These are phyloP conservation scores for Chalcosyrphus nemorum DNA, from an alignment of 2,888 invertebrate genomes.

Conservation along the genomic window DNA sequence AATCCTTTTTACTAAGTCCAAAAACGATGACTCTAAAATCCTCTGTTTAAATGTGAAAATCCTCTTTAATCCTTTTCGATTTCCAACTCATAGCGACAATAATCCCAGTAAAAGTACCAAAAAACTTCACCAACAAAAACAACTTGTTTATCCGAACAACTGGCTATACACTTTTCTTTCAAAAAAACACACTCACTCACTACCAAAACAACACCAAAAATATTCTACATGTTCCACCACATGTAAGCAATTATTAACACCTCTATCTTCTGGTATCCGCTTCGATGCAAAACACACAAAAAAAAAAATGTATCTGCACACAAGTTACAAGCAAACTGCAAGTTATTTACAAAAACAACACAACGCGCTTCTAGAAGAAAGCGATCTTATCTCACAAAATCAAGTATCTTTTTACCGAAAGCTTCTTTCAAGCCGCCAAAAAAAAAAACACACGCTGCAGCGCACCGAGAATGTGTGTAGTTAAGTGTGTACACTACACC, in stretches of 20 bases:
- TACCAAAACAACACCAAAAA: not conserved
- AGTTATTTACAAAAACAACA: slow-evolving; percentile 18
- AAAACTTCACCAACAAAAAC: not conserved
- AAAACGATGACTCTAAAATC: not conserved
- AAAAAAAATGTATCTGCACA: slow-evolving; percentile 12
- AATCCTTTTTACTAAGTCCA: not conserved
- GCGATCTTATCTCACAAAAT: slow-evolving; percentile 58
- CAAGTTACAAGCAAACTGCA: slow-evolving; percentile 8
- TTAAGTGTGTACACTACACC: not conserved
- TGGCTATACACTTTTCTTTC: slow-evolving; percentile 2
- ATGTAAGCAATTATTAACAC: slow-evolving; percentile 10
- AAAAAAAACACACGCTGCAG: slow-evolving; percentile 12
- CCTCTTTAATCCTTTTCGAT: slow-evolving; percentile 33
- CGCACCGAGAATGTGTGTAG: not conserved
- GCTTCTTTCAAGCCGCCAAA: slow-evolving; percentile 9
- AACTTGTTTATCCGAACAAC: not conserved
- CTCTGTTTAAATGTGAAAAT: slow-evolving; percentile 7
- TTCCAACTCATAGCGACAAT: slow-evolving; percentile 55
- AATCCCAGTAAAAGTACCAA: slow-evolving; percentile 15
- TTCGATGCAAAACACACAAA: not conserved
- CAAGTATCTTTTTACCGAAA: slow-evolving; percentile 17
- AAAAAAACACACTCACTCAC: not conserved
- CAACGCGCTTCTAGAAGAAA: slow-evolving; percentile 45
- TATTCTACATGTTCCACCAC: not conserved
- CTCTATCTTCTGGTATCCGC: slow-evolving; percentile 5